Evolutionary conservation across 2,113 vertebrate species (phyloP).

Genomic region (Chloroceryle aenea): DNA sequence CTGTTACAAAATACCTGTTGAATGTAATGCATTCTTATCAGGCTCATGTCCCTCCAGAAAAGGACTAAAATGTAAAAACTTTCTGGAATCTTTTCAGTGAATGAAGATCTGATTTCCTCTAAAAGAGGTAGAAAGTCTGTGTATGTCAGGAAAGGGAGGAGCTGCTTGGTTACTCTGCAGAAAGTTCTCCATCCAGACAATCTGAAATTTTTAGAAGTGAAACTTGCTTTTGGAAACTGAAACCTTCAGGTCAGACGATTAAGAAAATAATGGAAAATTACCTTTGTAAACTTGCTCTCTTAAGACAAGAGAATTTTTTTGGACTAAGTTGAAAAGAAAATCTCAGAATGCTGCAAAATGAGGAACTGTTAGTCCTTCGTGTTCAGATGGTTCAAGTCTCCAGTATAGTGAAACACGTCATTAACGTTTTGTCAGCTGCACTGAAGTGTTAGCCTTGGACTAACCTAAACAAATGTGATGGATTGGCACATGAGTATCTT

Average conservation of each 20-base stretch:
- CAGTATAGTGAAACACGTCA: neutral
- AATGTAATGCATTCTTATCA: neutral
- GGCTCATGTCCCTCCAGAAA: neutral
- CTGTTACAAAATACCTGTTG: neutral
- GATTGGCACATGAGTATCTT: neutral
- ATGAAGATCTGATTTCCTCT: neutral
- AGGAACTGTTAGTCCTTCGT: neutral
- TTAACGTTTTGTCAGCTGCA: neutral
- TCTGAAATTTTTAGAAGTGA: neutral
- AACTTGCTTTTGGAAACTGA: neutral
- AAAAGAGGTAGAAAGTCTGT: neutral
- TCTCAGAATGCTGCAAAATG: neutral
- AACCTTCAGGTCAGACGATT: neutral
- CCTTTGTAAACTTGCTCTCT: neutral
- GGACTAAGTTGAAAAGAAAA: neutral
- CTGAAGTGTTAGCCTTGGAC: neutral
- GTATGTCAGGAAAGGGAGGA: neutral
- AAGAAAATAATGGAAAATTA: neutral
- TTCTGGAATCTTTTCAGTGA: neutral
- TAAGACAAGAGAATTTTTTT: neutral
- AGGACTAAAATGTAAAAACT: neutral
- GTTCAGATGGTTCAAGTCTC: neutral
- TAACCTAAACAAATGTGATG: neutral
- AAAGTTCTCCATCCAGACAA: neutral
- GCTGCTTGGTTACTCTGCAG: accelerated